Conservation (phyloP, 2,888 invertebrate species). For the Cotesia congregata region DNA sequence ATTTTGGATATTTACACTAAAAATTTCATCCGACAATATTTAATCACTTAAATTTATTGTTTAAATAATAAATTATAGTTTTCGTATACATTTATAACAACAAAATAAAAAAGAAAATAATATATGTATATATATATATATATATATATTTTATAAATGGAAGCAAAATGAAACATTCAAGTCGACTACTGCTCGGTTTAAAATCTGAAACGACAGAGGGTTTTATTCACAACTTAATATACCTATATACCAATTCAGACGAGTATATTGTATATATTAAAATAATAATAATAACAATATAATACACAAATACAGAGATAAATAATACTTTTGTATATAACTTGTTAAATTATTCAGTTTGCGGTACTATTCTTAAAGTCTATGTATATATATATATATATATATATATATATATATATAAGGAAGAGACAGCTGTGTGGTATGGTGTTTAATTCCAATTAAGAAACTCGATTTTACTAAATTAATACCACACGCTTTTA, state of each 20-base stretch:
- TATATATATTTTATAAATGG: background rate
- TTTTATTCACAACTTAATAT: slow-evolving; percentile 14
- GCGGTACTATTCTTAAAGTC: background rate
- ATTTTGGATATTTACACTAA: background rate
- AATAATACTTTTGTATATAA: background rate
- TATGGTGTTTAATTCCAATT: background rate
- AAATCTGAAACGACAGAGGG: slow-evolving; percentile 33
- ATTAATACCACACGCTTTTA: background rate
- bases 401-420: too few species aligned
- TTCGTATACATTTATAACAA: too few species aligned
- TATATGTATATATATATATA: too few species aligned
- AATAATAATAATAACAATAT: too few species aligned
- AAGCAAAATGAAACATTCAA: slow-evolving; percentile 3
- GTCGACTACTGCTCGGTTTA: slow-evolving; percentile 9
- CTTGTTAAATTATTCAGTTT: slow-evolving; percentile 16
- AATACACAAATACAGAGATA: background rate
- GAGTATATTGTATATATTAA: background rate
- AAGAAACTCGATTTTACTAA: background rate
- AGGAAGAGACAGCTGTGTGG: background rate
- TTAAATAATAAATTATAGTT: too few species aligned
- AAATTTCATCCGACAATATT: too few species aligned
- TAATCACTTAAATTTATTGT: too few species aligned
- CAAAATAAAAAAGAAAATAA: too few species aligned
- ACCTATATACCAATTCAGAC: background rate
- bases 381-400: too few species aligned